These are phyloP conservation scores for Halichoerus grypus DNA, from an alignment of 2,113 vertebrate species.

Conservation along the genomic window DNA sequence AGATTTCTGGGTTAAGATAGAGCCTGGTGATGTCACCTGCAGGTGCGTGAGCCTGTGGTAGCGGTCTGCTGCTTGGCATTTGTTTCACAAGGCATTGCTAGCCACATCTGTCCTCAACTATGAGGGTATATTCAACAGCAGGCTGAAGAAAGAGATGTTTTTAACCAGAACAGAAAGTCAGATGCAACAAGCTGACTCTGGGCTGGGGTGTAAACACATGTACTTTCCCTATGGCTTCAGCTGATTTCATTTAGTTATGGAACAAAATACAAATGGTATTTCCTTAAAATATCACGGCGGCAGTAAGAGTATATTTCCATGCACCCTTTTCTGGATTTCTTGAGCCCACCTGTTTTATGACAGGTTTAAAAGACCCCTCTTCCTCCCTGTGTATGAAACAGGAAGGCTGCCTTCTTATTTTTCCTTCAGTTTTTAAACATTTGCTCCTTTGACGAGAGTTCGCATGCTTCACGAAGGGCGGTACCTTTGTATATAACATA, in stretches of 20 bases:
- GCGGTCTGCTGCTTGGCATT: conserved; percentile 74
- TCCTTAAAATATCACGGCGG: conserved; percentile 63
- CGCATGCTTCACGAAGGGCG: neutral
- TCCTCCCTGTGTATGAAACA: conserved; percentile 58
- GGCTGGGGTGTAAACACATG: conserved; percentile 39
- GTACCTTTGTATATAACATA: neutral
- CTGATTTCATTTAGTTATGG: conserved; percentile 66
- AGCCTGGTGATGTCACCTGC: conserved; percentile 68
- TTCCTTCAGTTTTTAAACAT: conserved; percentile 64
- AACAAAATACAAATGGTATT: conserved; percentile 67
- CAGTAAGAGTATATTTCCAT: conserved; percentile 45
- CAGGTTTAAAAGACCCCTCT: conserved; percentile 55
- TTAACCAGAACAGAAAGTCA: conserved; percentile 77
- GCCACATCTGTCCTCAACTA: conserved; percentile 84
- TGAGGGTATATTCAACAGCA: conserved; percentile 54
- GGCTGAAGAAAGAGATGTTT: conserved; percentile 74
- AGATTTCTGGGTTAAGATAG: conserved; percentile 74
- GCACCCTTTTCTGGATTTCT: conserved; percentile 52
- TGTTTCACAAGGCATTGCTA: conserved; percentile 67
- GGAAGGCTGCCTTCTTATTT: conserved; percentile 71
- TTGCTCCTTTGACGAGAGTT: conserved; percentile 54
- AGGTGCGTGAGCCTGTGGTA: conserved; percentile 85
- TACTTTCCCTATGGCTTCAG: conserved; percentile 68
- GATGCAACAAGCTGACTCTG: neutral
- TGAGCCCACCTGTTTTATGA: conserved; percentile 61